Base-by-base conservation (phyloP, 2,888 invertebrate species). In the Ariolimax columbianus region DNA sequence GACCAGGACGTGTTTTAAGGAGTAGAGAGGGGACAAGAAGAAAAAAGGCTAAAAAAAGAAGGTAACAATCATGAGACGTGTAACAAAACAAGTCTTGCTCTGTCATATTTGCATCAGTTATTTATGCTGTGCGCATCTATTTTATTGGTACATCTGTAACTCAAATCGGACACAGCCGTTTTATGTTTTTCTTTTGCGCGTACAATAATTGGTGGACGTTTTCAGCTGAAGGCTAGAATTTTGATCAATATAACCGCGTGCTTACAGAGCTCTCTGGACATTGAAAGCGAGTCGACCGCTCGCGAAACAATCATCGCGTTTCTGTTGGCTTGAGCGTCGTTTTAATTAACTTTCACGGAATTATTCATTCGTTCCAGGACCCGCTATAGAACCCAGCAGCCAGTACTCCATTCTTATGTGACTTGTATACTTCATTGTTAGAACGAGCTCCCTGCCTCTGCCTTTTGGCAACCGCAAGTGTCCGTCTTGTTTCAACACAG, bases 311-410 rank as follows among this genome's bases (percentile, higher is more conserved):
- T 7, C 33, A 7, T 55, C 59, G 14, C 43, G 26, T 73, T 73
- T 73, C 9, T 73, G 30, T 73, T 73, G 11, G 72, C 72, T 43
- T 9, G 43, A 43, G 72, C 6, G 43, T 14, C 26, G 72, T 43
- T 73, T 73, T 73, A 73, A 73, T 73, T 73, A 73, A 43, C 72
- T 73, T 43, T 43, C 72, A 43, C 43, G 43, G 43, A 73, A 73
- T 73, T 73, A 73, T 43, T 73, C 43, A 73, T 43, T n/a, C 40
- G 40, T 43, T 73, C 47, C 47, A 47, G 47, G 47, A 47, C 7
- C 7, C 6, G 33, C 33, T 66, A 9, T 66, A 4, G 11, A 17
- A 11, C 4, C 17, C 26, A 23, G 23, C 4, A 59, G 4, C 26
- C 66, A 33, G 33, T 33, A 66, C 66, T 68, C 9, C 30, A 17